A percentile compares a stretch with the other conserved stretches of the same genome.
These are phyloP conservation scores for Erinaceus europaeus DNA, from an alignment of 2,113 vertebrate species.

Conservation along the genomic window DNA sequence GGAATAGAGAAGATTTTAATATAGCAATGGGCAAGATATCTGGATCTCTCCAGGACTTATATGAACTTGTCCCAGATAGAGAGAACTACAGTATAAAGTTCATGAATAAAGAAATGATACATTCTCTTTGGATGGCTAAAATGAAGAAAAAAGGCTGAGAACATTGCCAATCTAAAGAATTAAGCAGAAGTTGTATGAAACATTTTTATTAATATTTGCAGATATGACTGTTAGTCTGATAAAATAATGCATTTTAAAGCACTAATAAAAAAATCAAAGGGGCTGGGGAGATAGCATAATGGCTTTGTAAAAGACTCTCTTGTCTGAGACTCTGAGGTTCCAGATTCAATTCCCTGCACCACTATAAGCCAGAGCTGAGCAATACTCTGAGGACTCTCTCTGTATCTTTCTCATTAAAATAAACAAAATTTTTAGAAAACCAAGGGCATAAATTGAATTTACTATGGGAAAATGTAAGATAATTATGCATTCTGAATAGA, in stretches of 20 bases:
- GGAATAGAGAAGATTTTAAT: too few relatives aligned
- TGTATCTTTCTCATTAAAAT: too few relatives aligned
- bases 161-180: not conserved
- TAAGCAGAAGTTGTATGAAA: not conserved
- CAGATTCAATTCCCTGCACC: too few relatives aligned
- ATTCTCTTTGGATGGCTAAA: not conserved
- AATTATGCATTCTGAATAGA: not conserved
- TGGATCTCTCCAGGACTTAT: too few relatives aligned
- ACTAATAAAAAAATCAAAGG: not conserved
- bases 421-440: too few relatives aligned
- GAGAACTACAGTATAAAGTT: not conserved
- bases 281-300: too few relatives aligned
- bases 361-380: too few relatives aligned
- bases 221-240: conserved; percentile 9
- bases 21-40: too few relatives aligned
- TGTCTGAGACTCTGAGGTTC: too few relatives aligned
- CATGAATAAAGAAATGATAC: not conserved
- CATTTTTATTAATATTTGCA: not conserved
- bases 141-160: not conserved
- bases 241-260: conserved; percentile 7
- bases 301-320: too few relatives aligned
- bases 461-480: not conserved
- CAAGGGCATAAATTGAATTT: conserved; percentile 1
- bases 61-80: too few relatives aligned
- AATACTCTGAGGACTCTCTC: too few relatives aligned